phyloP scores from a whole-genome alignment of 2,113 vertebrate genomes.

The Eupsittula cactorum region DNA sequence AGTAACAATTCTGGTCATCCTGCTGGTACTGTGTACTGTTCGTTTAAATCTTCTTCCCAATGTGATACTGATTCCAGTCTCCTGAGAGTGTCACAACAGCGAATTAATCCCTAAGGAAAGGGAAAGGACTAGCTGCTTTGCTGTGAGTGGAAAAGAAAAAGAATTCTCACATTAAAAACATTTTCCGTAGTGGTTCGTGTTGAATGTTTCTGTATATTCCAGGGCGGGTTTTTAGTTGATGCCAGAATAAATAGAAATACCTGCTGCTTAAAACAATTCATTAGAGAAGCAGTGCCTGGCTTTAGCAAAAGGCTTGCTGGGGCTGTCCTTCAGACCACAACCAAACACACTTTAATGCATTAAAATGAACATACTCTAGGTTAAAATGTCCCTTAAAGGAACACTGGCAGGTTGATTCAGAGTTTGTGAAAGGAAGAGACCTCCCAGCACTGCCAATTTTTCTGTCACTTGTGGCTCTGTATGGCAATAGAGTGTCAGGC shows the following conservation, averaged over 20 bases:
- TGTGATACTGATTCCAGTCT: background rate
- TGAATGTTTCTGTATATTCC: conserved; percentile 70
- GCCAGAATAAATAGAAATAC: conserved; percentile 72
- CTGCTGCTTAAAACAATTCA: conserved; percentile 69
- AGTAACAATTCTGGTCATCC: background rate
- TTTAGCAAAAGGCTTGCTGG: conserved; percentile 42
- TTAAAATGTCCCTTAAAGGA: conserved; percentile 1
- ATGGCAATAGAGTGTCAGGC: background rate
- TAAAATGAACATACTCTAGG: background rate
- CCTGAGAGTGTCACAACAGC: background rate
- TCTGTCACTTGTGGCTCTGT: background rate
- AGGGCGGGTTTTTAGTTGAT: conserved; percentile 65
- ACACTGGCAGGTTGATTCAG: background rate
- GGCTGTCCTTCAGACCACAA: background rate
- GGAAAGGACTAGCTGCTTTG: conserved; percentile 36
- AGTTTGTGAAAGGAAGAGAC: background rate
- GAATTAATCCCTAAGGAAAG: conserved; percentile 41
- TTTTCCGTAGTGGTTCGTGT: conserved; percentile 61
- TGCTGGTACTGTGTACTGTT: background rate
- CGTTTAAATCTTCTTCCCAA: background rate
- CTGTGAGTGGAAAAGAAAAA: conserved; percentile 62
- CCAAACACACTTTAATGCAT: background rate
- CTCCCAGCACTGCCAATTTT: background rate
- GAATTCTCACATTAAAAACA: conserved; percentile 66
- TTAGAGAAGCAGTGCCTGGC: conserved; percentile 53